phyloP scores from a whole-genome alignment of 2,113 vertebrate genomes.

The Engraulis encrasicolus region DNA sequence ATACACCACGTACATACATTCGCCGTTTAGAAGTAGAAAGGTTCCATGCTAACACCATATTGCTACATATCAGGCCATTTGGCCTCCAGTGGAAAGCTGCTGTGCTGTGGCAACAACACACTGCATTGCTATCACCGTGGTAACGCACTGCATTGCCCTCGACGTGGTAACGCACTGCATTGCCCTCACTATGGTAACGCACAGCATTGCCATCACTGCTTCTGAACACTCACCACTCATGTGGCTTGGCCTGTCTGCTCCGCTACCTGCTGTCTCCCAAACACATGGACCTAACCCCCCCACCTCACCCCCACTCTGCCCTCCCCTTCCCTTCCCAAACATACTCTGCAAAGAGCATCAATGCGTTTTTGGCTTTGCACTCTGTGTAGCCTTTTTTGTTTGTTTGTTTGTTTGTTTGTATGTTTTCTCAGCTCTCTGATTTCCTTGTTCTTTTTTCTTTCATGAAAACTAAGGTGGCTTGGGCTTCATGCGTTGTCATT shows the following conservation, averaged over 20 bases:
- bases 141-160: too few species aligned
- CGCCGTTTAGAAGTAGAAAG: neutral
- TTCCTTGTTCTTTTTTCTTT: conserved; percentile 52
- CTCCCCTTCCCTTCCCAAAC: neutral
- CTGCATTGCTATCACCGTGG: conserved; percentile 9
- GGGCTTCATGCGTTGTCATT: conserved; percentile 83
- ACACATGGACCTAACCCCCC: conserved; percentile 46
- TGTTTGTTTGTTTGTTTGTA: conserved; percentile 60
- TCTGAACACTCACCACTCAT: neutral
- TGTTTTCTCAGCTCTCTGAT: conserved; percentile 48
- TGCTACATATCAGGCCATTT: neutral
- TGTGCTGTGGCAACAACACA: neutral
- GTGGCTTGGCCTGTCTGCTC: conserved; percentile 5
- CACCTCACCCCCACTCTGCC: neutral
- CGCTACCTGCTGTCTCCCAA: conserved; percentile 34
- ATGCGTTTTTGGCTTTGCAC: conserved; percentile 47
- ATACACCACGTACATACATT: neutral
- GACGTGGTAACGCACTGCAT: too few species aligned
- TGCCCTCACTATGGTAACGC: too few species aligned
- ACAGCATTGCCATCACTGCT: conserved; percentile 8
- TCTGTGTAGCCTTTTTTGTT: conserved; percentile 46
- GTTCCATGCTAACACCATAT: neutral
- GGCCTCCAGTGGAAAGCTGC: neutral
- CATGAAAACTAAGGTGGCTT: conserved; percentile 68
- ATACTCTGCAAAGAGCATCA: conserved; percentile 21